Conservation (phyloP, 2,797 vertebrate species). For the Cynodonichthys magdalenae region DNA sequence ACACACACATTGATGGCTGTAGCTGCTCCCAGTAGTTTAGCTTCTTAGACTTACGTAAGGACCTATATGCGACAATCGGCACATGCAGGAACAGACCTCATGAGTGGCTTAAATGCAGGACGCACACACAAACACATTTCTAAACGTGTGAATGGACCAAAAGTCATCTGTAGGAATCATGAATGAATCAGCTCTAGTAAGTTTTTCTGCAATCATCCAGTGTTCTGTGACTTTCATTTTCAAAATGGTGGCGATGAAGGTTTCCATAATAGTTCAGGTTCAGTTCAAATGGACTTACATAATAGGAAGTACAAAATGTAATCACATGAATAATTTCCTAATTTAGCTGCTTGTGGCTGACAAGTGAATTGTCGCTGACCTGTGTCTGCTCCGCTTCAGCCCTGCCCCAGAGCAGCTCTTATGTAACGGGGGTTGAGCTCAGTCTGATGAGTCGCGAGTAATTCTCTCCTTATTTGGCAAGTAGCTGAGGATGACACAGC, state of each 20-base stretch:
- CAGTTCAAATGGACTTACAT: constrained; percentile 14
- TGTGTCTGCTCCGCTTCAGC: constrained; percentile 12
- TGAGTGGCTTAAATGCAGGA: constrained; percentile 60
- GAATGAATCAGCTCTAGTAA: constrained; percentile 23
- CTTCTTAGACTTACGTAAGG: constrained; percentile 59
- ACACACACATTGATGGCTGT: constrained; percentile 22
- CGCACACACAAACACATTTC: constrained; percentile 25
- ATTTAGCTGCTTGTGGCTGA: constrained; percentile 18
- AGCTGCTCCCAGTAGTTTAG: constrained; percentile 29
- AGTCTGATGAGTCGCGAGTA: constrained; percentile 35
- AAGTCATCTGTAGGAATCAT: constrained; percentile 26
- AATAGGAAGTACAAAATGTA: constrained; percentile 22
- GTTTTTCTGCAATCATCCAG: constrained; percentile 20
- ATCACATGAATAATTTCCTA: constrained; percentile 21
- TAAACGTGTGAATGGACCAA: constrained; percentile 34
- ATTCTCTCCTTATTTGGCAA: constrained; percentile 59
- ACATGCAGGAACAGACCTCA: constrained; percentile 58
- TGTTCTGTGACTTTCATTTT: constrained; percentile 3
- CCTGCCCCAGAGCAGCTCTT: constrained; percentile 38
- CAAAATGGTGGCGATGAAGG: constrained; percentile 14
- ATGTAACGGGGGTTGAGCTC: constrained; percentile 53
- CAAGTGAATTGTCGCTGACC: constrained; percentile 35
- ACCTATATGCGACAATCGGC: constrained; percentile 42
- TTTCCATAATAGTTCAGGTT: constrained; percentile 4
- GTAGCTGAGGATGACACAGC: constrained; percentile 56